These are phyloP conservation scores for Leucophenga varia DNA, from an alignment of 1,140 invertebrate species.

Conservation along the genomic window DNA sequence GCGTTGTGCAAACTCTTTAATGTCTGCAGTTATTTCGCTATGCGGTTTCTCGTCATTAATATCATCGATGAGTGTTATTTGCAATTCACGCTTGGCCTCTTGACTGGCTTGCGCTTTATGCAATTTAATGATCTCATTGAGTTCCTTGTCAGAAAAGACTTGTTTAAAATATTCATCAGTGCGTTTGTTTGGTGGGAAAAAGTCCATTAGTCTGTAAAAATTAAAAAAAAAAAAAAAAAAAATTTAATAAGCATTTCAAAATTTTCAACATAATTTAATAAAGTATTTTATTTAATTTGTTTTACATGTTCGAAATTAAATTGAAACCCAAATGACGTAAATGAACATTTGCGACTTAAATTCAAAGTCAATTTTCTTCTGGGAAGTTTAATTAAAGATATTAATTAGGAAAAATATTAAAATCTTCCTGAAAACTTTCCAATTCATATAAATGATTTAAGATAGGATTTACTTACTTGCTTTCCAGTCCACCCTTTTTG, in stretches of 20 bases:
- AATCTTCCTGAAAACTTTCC: conserved; percentile 54
- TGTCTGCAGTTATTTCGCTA: conserved; percentile 78
- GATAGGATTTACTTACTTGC: conserved; percentile 57
- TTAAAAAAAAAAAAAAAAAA: conserved; percentile 2
- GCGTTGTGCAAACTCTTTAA: conserved; percentile 82
- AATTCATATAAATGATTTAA: not conserved
- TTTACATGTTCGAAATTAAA: conserved; percentile 41
- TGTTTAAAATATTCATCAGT: conserved; percentile 84
- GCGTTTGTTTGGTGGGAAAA: conserved; percentile 90
- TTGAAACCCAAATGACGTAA: conserved; percentile 45
- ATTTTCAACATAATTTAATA: too few species aligned
- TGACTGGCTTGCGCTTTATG: conserved; percentile 88
- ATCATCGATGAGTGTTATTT: conserved; percentile 74
- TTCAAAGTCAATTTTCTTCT: conserved; percentile 29
- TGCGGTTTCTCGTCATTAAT: conserved; percentile 78
- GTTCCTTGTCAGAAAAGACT: conserved; percentile 81
- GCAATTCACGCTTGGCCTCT: conserved; percentile 79
- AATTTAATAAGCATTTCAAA: too few species aligned
- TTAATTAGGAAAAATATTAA: conserved; percentile 23
- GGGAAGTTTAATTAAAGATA: conserved; percentile 55
- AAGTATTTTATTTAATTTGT: not conserved
- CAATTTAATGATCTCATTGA: conserved; percentile 84
- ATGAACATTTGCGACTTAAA: conserved; percentile 44
- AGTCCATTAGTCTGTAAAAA: conserved; percentile 77
- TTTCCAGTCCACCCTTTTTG: conserved; percentile 87